Evolutionary conservation across 2,888 invertebrate species (phyloP).

Genomic region (Cremastobaeus sp.): DNA sequence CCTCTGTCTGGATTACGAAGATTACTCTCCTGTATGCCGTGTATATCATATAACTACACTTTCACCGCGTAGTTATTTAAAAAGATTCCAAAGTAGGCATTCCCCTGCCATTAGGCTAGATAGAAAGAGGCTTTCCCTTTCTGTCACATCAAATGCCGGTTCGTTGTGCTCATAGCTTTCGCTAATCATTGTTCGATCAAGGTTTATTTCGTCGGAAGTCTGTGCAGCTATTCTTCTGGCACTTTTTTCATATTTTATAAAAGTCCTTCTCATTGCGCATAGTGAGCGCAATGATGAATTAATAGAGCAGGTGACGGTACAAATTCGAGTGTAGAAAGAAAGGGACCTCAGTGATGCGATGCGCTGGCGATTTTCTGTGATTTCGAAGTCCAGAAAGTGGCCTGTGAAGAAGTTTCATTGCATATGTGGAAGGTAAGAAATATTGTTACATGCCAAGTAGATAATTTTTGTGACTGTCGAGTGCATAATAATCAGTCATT

Average conservation of each 20-base stretch:
- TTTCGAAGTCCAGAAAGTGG: background rate
- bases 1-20: too few species aligned
- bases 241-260: constrained; percentile 1
- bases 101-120: constrained; percentile 62
- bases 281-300: background rate
- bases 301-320: too few species aligned
- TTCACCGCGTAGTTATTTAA: constrained; percentile 57
- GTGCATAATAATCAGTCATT: too few species aligned
- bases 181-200: constrained; percentile 59
- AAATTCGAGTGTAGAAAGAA: too few species aligned
- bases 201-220: constrained; percentile 28
- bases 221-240: constrained; percentile 7
- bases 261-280: background rate
- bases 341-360: too few species aligned
- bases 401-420: too few species aligned
- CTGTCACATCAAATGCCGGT: constrained; percentile 46
- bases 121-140: constrained; percentile 65
- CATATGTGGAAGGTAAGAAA: too few species aligned
- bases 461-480: too few species aligned
- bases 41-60: constrained; percentile 55
- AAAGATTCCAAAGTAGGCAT: constrained; percentile 57
- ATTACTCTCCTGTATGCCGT: constrained; percentile 30
- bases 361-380: background rate
- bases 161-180: constrained; percentile 47
- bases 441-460: too few species aligned